A percentile compares a stretch with the other conserved stretches of the same genome.
phyloP scores from a whole-genome alignment of 2,113 vertebrate species.

The Guaruba guarouba region DNA sequence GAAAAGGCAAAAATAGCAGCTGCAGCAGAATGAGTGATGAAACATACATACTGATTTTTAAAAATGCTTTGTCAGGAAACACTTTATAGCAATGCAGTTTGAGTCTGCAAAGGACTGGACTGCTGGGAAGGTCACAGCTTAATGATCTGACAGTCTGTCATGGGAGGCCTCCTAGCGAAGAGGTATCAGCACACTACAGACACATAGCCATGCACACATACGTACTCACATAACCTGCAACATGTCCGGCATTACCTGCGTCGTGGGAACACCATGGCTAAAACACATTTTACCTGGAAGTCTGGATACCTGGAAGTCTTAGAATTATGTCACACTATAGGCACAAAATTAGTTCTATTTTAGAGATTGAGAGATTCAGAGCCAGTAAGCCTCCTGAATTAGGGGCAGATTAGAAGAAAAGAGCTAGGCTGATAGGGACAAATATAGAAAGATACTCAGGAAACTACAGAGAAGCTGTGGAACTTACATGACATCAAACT shows the following conservation, averaged over 20 bases:
- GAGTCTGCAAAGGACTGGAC: not conserved
- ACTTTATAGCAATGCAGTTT: not conserved
- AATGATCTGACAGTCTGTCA: not conserved
- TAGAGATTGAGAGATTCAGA: not conserved
- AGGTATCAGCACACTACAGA: too few species aligned
- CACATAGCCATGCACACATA: fast-evolving
- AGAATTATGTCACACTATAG: not conserved
- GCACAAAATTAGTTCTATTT: not conserved
- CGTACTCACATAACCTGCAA: not conserved
- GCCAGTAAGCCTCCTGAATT: not conserved
- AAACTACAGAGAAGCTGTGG: not conserved
- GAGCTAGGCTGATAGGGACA: not conserved
- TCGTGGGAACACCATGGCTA: not conserved
- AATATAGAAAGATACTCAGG: not conserved
- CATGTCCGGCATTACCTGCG: too few species aligned
- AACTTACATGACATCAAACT: not conserved
- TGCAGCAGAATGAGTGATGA: not conserved
- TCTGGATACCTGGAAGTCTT: not conserved
- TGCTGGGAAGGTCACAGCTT: not conserved
- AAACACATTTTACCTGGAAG: fast-evolving
- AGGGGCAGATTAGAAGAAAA: not conserved
- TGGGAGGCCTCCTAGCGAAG: not conserved
- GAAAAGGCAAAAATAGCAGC: not conserved
- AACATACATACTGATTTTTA: not conserved
- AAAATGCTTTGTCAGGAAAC: not conserved